A percentile compares a stretch with the other conserved stretches of the same genome.
These are phyloP conservation scores for Rhadinocentrus ornatus DNA, from an alignment of 2,797 vertebrate species.

Conservation along the genomic window DNA sequence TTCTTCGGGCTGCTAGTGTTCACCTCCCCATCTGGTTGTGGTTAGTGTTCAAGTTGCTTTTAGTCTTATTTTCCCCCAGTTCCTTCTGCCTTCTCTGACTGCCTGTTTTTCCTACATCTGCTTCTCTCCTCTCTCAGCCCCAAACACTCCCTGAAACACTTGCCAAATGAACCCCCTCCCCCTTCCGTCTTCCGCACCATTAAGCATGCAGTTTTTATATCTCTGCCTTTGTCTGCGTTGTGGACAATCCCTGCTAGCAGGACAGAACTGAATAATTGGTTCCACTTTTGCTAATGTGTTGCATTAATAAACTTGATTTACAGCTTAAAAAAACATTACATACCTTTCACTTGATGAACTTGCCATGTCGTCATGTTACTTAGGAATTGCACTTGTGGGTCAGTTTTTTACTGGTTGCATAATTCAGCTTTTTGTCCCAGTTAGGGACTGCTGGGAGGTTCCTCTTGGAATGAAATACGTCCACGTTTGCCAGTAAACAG, in stretches of 20 bases:
- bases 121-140: conserved; percentile 38
- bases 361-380: not conserved
- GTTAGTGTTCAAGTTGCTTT: conserved; percentile 70
- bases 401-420: not conserved
- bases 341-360: not conserved
- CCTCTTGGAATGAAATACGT: no score
- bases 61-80: conserved; percentile 36
- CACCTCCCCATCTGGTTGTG: conserved; percentile 79
- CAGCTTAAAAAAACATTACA: not conserved
- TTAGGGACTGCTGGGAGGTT: no score
- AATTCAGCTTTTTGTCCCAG: not conserved
- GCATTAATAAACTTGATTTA: not conserved
- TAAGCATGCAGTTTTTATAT: not conserved
- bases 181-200: not conserved
- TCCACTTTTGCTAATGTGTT: not conserved
- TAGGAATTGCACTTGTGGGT: not conserved
- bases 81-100: conserved; percentile 35
- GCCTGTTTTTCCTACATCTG: conserved; percentile 47
- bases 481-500: no score
- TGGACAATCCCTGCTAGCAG: not conserved
- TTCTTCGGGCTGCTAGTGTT: conserved; percentile 28
- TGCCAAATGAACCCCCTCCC: not conserved
- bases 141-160: conserved; percentile 13
- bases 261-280: not conserved
- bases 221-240: not conserved